Evolutionary conservation across 1,140 invertebrate species (phyloP).

Genomic region (Cyrtorhinus lividipennis): DNA sequence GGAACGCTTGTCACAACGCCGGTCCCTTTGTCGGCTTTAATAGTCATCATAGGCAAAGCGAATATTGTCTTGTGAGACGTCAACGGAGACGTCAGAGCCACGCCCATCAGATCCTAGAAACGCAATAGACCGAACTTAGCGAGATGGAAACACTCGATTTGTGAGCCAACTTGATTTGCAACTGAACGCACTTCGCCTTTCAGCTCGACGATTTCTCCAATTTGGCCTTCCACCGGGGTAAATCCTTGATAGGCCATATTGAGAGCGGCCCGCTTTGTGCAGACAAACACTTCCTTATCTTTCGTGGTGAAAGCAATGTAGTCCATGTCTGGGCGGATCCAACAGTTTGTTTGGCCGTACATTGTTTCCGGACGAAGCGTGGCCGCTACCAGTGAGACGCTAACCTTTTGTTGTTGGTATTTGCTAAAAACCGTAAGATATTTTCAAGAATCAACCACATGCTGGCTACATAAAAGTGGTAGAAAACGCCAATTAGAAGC

Average conservation of each 20-base stretch:
- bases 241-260: conserved; percentile 97
- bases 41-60: conserved; percentile 92
- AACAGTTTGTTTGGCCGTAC: conserved; percentile 99
- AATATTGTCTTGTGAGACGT: conserved; percentile 73
- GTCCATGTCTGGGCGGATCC: conserved; percentile 87
- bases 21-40: conserved; percentile 96
- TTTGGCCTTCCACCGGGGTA: conserved; percentile 61
- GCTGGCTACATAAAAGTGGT: no score
- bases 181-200: conserved; percentile 60
- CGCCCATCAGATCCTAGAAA: conserved; percentile 57
- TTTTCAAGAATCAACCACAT: background rate
- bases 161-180: no score
- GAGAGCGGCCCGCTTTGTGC: conserved; percentile 67
- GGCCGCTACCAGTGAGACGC: conserved; percentile 85
- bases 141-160: no score
- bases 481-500: no score
- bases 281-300: conserved; percentile 71
- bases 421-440: conserved; percentile 23
- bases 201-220: conserved; percentile 53
- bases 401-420: conserved; percentile 16
- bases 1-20: conserved; percentile 97
- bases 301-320: conserved; percentile 72
- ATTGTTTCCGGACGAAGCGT: conserved; percentile 97
- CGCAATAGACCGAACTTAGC: no score
- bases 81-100: conserved; percentile 67